These are phyloP conservation scores for Mechanitis messenoides DNA, from an alignment of 2,888 invertebrate genomes.

Conservation along the genomic window DNA sequence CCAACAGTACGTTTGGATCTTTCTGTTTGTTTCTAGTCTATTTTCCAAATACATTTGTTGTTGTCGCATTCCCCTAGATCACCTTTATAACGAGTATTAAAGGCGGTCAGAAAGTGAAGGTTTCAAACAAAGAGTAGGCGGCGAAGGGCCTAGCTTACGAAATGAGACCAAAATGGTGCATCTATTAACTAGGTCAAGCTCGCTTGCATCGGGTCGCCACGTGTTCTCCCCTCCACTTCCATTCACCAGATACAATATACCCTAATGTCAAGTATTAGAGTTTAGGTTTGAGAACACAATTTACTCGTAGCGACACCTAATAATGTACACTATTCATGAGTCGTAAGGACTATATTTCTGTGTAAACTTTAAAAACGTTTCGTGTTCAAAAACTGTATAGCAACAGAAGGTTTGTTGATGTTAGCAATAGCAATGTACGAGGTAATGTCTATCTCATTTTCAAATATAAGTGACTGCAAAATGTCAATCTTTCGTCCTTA, in stretches of 20 bases:
- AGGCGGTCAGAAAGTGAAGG: constrained; percentile 32
- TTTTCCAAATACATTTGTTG: neutral
- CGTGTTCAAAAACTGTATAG: neutral
- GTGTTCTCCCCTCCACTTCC: constrained; percentile 47
- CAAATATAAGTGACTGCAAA: too few species aligned
- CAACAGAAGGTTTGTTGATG: too few species aligned
- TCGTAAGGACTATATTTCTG: constrained; percentile 18
- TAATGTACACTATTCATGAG: constrained; percentile 39
- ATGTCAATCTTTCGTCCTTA: too few species aligned
- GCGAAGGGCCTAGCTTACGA: constrained; percentile 58
- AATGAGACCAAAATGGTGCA: constrained; percentile 70
- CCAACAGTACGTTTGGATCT: too few species aligned
- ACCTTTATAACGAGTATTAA: constrained; percentile 9
- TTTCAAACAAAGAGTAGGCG: constrained; percentile 39
- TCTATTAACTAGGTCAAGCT: constrained; percentile 72
- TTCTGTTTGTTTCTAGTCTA: neutral
- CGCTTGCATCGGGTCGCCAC: constrained; percentile 62
- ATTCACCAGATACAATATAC: constrained; percentile 34
- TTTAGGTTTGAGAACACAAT: constrained; percentile 43
- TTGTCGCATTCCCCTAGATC: neutral
- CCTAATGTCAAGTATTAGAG: constrained; percentile 36
- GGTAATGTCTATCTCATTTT: too few species aligned
- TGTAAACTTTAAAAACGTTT: constrained; percentile 29
- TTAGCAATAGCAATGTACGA: too few species aligned
- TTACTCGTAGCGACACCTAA: constrained; percentile 38